Evolutionary conservation across 2,797 vertebrate species (phyloP), one percentile per base, ranked within the genome.

Genomic region (Ctenopoma multispine): DNA sequence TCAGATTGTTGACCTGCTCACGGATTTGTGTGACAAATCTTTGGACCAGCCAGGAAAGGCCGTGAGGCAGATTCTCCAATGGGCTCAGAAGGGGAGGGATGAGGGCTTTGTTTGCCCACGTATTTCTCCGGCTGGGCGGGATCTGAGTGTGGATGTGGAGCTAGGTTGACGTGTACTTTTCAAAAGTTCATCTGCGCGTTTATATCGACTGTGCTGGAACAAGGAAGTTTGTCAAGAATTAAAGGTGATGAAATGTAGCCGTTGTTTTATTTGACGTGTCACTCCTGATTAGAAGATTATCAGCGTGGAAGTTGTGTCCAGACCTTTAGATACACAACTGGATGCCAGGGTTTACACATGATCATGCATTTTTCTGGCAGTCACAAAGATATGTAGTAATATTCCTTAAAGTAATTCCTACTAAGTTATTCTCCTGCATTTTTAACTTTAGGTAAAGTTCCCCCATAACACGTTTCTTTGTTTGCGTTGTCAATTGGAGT

Each of bases 91-190:
- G 78, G 82, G 87, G 80, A 55, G 89, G 81, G 70, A 34, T 13
- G 41, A 31, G 18, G 27, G 17, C 47, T 55, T 55, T 31, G 77
- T 79, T 76, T 72, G 81, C 57, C 50, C 75, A 71, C 74, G 77
- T 89, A 49, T 47, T 51, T 51, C 49, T 55, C 5, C 9, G 23
- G 50, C 48, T 24, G 88, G 94, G 92, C 81, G 89, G 91, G 84
- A 60, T 82, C 77, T 61, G 1, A 13, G 34, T 44, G 34, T 36
- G 67, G 57, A 27, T 47, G 44, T 59, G 73, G 71, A 9, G 87
- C 77, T 95, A 91, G 90, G 93, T 94, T 94, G 94, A 96, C 94
- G 95, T 96, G 95, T 95, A 95, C 95, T 90, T 94, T 13, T 63
- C 63, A 49, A 50, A 85, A 87, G 77, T 88, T 81, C 15, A 73